phyloP scores from a whole-genome alignment of 2,888 invertebrate species.

The Cataglyphis albicans region DNA sequence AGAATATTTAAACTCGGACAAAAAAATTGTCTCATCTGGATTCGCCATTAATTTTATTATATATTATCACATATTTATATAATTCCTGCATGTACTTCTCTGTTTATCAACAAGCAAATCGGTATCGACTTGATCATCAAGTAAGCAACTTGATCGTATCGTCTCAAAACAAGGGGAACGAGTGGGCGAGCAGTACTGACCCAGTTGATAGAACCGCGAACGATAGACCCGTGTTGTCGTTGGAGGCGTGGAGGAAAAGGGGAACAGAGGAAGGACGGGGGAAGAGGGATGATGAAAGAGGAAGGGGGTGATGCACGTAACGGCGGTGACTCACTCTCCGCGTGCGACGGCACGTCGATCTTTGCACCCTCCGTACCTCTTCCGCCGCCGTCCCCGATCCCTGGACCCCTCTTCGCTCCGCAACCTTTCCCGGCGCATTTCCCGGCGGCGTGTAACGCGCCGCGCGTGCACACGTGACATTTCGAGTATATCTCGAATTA shows the following conservation, averaged over 20 bases:
- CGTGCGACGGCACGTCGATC: conserved; percentile 47
- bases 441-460: conserved; percentile 42
- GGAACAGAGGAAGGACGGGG: background rate
- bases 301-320: conserved; percentile 13
- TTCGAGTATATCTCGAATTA: conserved; percentile 77
- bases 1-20: background rate
- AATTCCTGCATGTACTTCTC: background rate
- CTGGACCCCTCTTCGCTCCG: background rate
- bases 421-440: conserved; percentile 37
- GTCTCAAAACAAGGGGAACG: conserved; percentile 27
- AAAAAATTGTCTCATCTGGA: background rate
- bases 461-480: conserved; percentile 74
- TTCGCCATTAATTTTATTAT: background rate
- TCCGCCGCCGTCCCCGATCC: background rate
- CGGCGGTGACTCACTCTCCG: conserved; percentile 37
- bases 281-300: background rate
- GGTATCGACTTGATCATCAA: no score
- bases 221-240: conserved; percentile 40
- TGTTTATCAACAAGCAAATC: background rate
- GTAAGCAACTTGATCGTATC: background rate
- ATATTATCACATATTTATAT: background rate
- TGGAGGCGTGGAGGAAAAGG: conserved; percentile 4
- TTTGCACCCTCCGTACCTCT: conserved; percentile 34
- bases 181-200: conserved; percentile 39
- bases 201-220: conserved; percentile 52